These are phyloP conservation scores for Camponotus pennsylvanicus DNA, from an alignment of 1,140 invertebrate genomes.

Conservation along the genomic window DNA sequence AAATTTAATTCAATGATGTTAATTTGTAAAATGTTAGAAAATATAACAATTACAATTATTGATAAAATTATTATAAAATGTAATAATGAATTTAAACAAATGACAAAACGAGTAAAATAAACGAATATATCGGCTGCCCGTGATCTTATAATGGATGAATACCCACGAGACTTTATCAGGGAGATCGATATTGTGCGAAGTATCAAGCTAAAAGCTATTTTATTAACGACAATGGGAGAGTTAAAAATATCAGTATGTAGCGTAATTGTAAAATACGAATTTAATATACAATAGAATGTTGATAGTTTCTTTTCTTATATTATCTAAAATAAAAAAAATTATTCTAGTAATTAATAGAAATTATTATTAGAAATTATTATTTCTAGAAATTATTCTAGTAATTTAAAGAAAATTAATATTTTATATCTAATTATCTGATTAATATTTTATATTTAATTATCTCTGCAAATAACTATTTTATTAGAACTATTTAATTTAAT, in stretches of 20 bases:
- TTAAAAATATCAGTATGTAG: conserved; percentile 1
- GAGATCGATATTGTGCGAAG: conserved; percentile 38
- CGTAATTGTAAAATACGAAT: conserved; percentile 4
- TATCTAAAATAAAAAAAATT: no score
- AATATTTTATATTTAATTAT: not conserved
- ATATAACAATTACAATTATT: not conserved
- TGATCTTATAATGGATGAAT: conserved; percentile 49
- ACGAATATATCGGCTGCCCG: conserved; percentile 10
- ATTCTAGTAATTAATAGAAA: conserved; percentile 16
- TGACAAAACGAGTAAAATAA: conserved; percentile 17
- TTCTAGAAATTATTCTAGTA: conserved; percentile 33
- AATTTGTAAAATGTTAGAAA: not conserved
- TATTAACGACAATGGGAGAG: not conserved
- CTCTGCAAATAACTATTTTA: not conserved
- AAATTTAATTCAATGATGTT: not conserved
- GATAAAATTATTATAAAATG: not conserved
- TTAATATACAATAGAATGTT: not conserved
- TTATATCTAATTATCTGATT: not conserved
- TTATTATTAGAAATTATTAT: no score
- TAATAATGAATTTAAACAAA: conserved; percentile 37
- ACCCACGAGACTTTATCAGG: conserved; percentile 30
- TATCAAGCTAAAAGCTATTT: conserved; percentile 39
- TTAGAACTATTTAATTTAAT: not conserved
- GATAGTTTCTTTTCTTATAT: not conserved
- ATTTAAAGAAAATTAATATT: not conserved